Conservation (phyloP, 23 tunicate species). For the Corella eumyota region DNA sequence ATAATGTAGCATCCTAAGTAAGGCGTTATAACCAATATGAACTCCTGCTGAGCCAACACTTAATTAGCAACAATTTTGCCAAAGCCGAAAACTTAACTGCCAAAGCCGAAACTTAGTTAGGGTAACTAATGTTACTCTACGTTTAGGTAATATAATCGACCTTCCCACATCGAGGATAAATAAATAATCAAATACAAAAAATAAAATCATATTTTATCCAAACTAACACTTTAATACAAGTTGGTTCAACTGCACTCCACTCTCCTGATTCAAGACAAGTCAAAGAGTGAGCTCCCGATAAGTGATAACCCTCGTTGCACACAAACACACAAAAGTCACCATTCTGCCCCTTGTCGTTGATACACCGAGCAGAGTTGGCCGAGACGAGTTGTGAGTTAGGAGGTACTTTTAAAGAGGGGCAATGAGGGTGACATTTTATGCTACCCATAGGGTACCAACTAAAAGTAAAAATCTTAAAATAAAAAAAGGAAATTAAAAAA, state of each 20-base stretch:
- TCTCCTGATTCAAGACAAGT: constrained; percentile 8
- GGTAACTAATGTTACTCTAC: too few species aligned
- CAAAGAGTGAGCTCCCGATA: background rate
- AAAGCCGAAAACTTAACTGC: too few species aligned
- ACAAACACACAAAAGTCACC: constrained; percentile 9
- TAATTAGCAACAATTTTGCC: too few species aligned
- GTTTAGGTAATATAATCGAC: too few species aligned
- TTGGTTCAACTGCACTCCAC: constrained; percentile 23
- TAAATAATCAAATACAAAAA: background rate
- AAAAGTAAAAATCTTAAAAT: background rate
- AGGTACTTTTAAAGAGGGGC: background rate
- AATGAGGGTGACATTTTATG: background rate
- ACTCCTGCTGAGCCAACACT: too few species aligned
- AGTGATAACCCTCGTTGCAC: constrained; percentile 16
- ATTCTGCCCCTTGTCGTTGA: background rate
- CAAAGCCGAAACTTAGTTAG: background rate
- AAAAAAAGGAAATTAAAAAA: background rate
- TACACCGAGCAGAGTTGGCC: background rate
- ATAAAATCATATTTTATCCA: background rate
- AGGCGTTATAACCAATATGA: too few species aligned
- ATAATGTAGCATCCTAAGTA: too few species aligned
- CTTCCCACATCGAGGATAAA: too few species aligned
- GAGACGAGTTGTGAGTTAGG: background rate
- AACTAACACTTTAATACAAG: constrained; percentile 4
- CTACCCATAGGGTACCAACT: background rate